Evolutionary conservation across 2,113 vertebrate species (phyloP), one percentile per base, ranked within the genome.

Genomic region (Lipophrys pholis): DNA sequence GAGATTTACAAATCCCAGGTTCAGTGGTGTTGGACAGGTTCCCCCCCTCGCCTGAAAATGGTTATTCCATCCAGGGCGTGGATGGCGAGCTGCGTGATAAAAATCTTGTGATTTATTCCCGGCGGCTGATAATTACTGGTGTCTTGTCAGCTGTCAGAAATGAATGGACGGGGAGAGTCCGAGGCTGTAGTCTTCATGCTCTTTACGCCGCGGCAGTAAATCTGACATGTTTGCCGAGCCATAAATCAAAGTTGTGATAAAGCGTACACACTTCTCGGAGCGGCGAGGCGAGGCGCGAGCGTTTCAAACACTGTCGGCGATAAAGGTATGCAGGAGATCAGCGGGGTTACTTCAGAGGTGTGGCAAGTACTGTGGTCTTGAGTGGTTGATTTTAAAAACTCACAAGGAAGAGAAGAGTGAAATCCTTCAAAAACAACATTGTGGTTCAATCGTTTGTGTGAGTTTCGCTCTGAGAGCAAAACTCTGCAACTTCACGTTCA

Each of bases 1-100:
- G 88, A 92, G 91, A 93, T 94, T 94, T 93, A 93, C 93, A 93
- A 94, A 94, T 93, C 91, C 89, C 73, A 73, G 88, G 89, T 92
- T 89, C 89, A 91, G 87, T 58, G 62, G 70, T 0, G 5, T 84
- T 81, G 88, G 90, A 86, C 80, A 77, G 78, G 64, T 89, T 90
- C 86, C 76, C 70, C 76, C 70, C 82, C 88, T 85, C 48, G 39
- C 83, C 79, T 89, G 80, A 93, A 94, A 94, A 93, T 90, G 81
- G 89, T 93, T 93, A 93, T 92, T 90, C 83, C 81, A 86, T 85
- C 69, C 86, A 85, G 84, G 83, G 83, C 86, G 90, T 11, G 64
- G 81, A 90, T 11, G 64, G 82, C 11, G 43, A 86, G 77, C 78
- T 62, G 78, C 69, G 43, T 84, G 91, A 91, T 93, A 91, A 93